Evolutionary conservation across 2,888 invertebrate species (phyloP).

Genomic region (Microctonus hyperodae): DNA sequence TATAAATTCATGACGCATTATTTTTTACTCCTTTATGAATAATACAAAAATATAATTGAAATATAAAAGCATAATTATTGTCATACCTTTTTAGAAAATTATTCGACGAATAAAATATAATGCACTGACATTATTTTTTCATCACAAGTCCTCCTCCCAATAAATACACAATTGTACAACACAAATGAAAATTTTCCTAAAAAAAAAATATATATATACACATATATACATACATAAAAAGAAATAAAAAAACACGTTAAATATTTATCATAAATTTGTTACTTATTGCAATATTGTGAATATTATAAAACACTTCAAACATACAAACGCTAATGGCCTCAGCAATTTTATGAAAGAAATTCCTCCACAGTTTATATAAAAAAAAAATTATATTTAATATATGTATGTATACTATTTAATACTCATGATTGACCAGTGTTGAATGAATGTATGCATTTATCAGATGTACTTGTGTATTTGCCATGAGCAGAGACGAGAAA

Average conservation of each 20-base stretch:
- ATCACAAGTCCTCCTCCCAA: background rate
- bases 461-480: conserved; percentile 3
- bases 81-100: background rate
- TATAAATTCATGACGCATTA: background rate
- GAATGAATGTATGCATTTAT: conserved; percentile 29
- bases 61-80: background rate
- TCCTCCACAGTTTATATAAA: conserved; percentile 1
- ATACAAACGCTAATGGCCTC: conserved; percentile 30
- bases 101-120: no score
- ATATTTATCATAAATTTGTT: conserved; percentile 23
- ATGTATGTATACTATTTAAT: conserved; percentile 20
- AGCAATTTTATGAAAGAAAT: conserved; percentile 5
- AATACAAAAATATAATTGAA: background rate
- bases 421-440: conserved; percentile 26
- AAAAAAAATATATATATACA: background rate
- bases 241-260: conserved; percentile 6
- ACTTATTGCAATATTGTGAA: conserved; percentile 20
- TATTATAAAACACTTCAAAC: conserved; percentile 18
- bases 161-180: background rate
- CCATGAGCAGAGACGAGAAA: background rate
- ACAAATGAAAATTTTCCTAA: background rate
- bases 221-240: background rate
- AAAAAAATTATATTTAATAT: conserved; percentile 11
- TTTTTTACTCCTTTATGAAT: background rate
- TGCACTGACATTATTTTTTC: background rate